phyloP scores from a whole-genome alignment of 2,113 vertebrate species.

The Terrapene triunguis region DNA sequence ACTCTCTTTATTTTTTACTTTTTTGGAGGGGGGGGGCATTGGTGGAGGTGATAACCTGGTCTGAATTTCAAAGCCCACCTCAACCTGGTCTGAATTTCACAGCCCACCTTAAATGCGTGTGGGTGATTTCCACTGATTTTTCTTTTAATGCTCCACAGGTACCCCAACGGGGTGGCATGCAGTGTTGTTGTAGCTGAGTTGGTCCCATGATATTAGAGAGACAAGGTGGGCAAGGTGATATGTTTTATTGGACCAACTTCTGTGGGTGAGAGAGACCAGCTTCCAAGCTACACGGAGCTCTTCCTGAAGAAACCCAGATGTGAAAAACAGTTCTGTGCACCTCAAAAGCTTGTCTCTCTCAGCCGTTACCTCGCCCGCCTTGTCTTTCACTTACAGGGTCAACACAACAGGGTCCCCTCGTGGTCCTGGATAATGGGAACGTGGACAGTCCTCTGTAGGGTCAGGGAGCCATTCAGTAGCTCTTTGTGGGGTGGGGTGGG shows the following conservation, averaged over 20 bases:
- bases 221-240: background rate
- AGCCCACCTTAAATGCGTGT: background rate
- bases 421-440: background rate
- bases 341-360: background rate
- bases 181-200: background rate
- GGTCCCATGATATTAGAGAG: background rate
- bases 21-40: too few relatives aligned
- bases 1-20: background rate
- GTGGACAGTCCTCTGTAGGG: too few relatives aligned
- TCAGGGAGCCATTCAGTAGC: background rate
- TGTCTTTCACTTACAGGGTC: background rate
- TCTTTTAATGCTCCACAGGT: background rate
- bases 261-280: background rate
- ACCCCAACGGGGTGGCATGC: background rate
- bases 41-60: background rate
- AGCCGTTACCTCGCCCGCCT: background rate
- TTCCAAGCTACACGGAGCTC: background rate
- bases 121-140: background rate
- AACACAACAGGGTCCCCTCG: background rate
- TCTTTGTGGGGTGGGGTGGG: background rate
- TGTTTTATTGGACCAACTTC: background rate
- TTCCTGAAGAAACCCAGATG: background rate
- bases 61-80: background rate
- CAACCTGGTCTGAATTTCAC: background rate
- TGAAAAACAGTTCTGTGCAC: background rate